phyloP scores from a whole-genome alignment of 2,797 vertebrate species.

The Kryptolebias ocellatus region DNA sequence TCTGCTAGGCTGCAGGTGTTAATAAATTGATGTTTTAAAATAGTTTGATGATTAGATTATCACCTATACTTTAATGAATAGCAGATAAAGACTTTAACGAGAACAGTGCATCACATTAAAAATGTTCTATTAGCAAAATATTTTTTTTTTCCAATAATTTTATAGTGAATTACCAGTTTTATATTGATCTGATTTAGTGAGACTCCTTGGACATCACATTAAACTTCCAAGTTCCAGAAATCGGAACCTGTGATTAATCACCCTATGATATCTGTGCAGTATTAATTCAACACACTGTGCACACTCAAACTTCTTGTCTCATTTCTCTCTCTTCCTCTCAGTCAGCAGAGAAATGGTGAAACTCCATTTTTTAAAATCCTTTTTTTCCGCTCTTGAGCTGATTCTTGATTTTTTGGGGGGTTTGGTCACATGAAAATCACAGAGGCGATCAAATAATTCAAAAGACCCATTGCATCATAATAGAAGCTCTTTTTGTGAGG shows the following conservation, averaged over 20 bases:
- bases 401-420: slow-evolving; percentile 24
- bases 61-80: too few species aligned
- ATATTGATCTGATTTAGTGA: slow-evolving; percentile 58
- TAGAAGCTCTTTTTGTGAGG: slow-evolving; percentile 24
- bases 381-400: slow-evolving; percentile 5
- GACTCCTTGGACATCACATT: slow-evolving; percentile 18
- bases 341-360: slow-evolving; percentile 25
- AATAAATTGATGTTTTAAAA: slow-evolving; percentile 19
- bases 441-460: slow-evolving; percentile 17
- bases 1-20: slow-evolving; percentile 37
- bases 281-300: background rate
- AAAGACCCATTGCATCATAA: slow-evolving; percentile 24
- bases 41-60: slow-evolving; percentile 5
- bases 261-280: slow-evolving; percentile 15
- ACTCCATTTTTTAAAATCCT: slow-evolving; percentile 21
- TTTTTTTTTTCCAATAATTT: slow-evolving; percentile 8
- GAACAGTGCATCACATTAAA: background rate
- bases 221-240: slow-evolving; percentile 4
- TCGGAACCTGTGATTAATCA: slow-evolving; percentile 21
- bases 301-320: background rate
- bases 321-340: background rate
- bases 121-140: slow-evolving; percentile 9
- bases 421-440: slow-evolving; percentile 19
- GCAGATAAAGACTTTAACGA: slow-evolving; percentile 7
- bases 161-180: slow-evolving; percentile 19